Conservation (phyloP, 2,113 vertebrate genomes). For the Varanus komodoensis region DNA sequence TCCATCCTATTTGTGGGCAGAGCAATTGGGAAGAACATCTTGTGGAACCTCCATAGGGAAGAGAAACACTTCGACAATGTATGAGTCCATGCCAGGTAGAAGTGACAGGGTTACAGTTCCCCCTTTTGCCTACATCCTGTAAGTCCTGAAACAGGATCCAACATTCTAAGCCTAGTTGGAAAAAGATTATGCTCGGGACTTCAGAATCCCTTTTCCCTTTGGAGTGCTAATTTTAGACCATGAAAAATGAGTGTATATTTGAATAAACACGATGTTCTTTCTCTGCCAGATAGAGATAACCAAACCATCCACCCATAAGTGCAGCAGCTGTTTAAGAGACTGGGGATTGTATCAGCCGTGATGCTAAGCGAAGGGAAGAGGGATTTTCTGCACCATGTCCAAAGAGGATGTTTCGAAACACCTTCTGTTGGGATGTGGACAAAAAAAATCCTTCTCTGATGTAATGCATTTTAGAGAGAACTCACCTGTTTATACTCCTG, state of each 20-base stretch:
- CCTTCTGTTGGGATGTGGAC: not conserved
- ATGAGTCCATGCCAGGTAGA: not conserved
- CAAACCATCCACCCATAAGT: not conserved
- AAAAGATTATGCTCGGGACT: not conserved
- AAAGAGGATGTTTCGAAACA: not conserved
- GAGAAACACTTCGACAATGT: not conserved
- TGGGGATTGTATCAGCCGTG: not conserved
- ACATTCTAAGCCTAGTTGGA: not conserved
- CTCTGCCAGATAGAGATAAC: not conserved
- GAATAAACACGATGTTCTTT: not conserved
- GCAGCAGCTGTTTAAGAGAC: not conserved
- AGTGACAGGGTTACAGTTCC: not conserved
- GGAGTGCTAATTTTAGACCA: not conserved
- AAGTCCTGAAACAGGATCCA: not conserved
- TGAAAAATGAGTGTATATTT: not conserved
- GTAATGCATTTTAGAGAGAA: not conserved
- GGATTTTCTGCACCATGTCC: not conserved
- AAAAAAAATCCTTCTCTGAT: not conserved
- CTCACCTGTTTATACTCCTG: too few relatives aligned
- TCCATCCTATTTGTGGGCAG: not conserved
- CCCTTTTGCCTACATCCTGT: not conserved
- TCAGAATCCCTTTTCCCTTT: not conserved
- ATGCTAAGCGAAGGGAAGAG: not conserved
- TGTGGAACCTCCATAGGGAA: not conserved
- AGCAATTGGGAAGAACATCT: not conserved